A percentile compares a stretch with the other conserved stretches of the same genome.
phyloP scores from a whole-genome alignment of 2,888 invertebrate species.

The Erebia aethiops region DNA sequence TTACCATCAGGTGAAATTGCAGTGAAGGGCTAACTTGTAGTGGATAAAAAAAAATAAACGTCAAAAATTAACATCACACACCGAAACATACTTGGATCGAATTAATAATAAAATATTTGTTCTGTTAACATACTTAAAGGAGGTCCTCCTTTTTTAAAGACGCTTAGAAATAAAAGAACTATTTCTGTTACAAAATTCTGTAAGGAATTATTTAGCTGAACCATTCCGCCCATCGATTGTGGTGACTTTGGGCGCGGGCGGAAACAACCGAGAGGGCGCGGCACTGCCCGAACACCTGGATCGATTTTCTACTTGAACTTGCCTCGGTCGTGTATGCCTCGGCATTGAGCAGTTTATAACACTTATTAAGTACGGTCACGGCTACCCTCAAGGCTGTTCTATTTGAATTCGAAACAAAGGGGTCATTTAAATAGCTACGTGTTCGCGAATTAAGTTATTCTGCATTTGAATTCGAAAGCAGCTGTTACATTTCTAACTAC shows the following conservation, averaged over 20 bases:
- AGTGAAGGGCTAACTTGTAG: too few species aligned
- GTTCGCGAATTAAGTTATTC: constrained; percentile 15
- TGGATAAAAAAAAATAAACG: too few species aligned
- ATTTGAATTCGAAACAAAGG: constrained; percentile 35
- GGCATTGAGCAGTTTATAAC: constrained; percentile 52
- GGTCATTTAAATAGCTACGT: constrained; percentile 33
- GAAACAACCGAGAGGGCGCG: constrained; percentile 50
- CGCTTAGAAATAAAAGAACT: background rate
- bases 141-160: too few species aligned
- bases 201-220: constrained; percentile 10
- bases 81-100: too few species aligned
- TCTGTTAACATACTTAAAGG: too few species aligned
- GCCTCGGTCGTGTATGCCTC: constrained; percentile 50
- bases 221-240: constrained; percentile 1
- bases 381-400: constrained; percentile 46
- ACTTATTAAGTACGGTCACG: constrained; percentile 54
- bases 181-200: background rate
- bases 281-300: constrained; percentile 54
- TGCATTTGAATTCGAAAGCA: constrained; percentile 24
- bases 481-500: constrained; percentile 1
- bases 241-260: constrained; percentile 9
- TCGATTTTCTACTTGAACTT: constrained; percentile 72
- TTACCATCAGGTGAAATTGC: too few species aligned
- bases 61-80: too few species aligned
- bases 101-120: too few species aligned